A percentile compares a stretch with the other conserved stretches of the same genome.
phyloP scores from a whole-genome alignment of 1,140 invertebrate species.

The Trichoplusia ni region DNA sequence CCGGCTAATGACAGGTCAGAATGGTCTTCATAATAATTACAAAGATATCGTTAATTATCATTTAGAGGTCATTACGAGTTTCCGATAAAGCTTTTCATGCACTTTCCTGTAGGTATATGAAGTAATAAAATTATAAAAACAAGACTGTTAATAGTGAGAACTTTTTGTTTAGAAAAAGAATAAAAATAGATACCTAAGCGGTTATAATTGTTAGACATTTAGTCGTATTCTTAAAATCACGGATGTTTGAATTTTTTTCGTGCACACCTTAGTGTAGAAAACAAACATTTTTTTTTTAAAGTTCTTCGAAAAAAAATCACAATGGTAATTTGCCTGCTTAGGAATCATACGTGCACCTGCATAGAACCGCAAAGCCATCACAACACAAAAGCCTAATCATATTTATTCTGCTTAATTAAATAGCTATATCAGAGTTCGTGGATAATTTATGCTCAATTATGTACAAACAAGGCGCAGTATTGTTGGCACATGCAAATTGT shows the following conservation, averaged over 20 bases:
- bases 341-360: no score
- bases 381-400: neutral
- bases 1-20: slow-evolving; percentile 8
- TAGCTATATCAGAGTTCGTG: slow-evolving; percentile 28
- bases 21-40: slow-evolving; percentile 22
- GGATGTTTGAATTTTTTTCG: no score
- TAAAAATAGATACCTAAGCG: no score
- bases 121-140: neutral
- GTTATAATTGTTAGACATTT: no score
- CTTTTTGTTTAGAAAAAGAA: no score
- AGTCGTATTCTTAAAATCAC: no score
- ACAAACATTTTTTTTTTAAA: no score
- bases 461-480: slow-evolving; percentile 26
- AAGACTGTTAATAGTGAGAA: neutral
- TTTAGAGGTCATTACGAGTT: slow-evolving; percentile 4
- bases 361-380: neutral
- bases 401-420: neutral
- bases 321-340: no score
- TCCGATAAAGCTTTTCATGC: slow-evolving; percentile 2
- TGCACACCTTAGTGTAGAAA: no score
- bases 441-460: slow-evolving; percentile 34
- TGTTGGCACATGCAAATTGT: slow-evolving; percentile 39
- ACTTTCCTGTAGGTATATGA: neutral
- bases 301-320: no score
- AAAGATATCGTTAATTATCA: slow-evolving; percentile 18